Base-by-base conservation (phyloP, 2,888 invertebrate genomes). In the Emmelina monodactyla region DNA sequence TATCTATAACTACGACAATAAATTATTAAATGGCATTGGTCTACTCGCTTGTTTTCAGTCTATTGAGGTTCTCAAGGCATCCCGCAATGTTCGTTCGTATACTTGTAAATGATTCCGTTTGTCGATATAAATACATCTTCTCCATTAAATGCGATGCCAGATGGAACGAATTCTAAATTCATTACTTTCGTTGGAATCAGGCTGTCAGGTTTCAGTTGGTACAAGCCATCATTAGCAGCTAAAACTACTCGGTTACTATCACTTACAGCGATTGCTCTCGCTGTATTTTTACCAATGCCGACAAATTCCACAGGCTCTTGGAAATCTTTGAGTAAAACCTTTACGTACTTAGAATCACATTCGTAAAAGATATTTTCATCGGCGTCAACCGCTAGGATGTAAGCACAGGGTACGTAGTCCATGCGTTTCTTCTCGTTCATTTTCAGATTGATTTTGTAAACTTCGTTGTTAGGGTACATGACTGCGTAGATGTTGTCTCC, bases 311-410 rank as follows among this genome's bases (percentile, higher is more conserved):
- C 58, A 0, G 79, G 67, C 28, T 78, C 79, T 34, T 65, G 58
- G 34, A 72, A 79, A 29, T 62, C 76, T 58, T 61, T 73, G 0
- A 75, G 46, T 34, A 78, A 36, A 28, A 78, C 62, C 42, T 76
- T 78, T 2, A 78, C 64, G 22, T 76, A 78, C 34, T 78, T 78
- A 0, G 78, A 70, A 51, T 76, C 76, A 33, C 79, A 78, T 53
- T 78, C 78, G 22, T 70, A 79, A 37, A 49, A 79, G 2, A 78
- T 44, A 47, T 79, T 79, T 1, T 64, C 71, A 7, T 57, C 47
- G 1, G 48, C 44, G 33, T 79, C 79, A 2, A 73, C 75, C 2
- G 75, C 73, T 22, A 78, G 31, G 31, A 78, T 69, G 36, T 59
- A 76, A 1, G 78, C 76, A 33, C 76, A 78, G 0, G 73, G 72